A percentile compares a stretch with the other conserved stretches of the same genome.
These are phyloP conservation scores for Steromphala cineraria DNA, from an alignment of 2,888 invertebrate species.

Conservation along the genomic window DNA sequence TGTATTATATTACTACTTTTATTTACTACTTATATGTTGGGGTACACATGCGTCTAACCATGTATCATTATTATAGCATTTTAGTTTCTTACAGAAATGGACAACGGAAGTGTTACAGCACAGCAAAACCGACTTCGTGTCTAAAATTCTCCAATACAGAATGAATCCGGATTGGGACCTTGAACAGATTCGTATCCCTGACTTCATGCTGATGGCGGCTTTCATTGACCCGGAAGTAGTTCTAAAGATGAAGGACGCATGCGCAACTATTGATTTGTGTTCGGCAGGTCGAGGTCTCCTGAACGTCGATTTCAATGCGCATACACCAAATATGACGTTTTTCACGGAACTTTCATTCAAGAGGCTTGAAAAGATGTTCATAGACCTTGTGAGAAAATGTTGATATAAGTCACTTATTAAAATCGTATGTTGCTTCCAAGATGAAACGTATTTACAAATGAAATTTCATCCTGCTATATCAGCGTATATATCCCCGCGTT, in stretches of 20 bases:
- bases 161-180: neutral
- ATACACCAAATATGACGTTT: neutral
- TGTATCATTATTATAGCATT: neutral
- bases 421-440: too few species aligned
- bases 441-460: too few species aligned
- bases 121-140: neutral
- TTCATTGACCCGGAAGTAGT: neutral
- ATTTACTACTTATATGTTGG: conserved; percentile 3
- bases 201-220: neutral
- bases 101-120: neutral
- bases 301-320: neutral
- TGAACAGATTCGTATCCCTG: neutral
- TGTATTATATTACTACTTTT: too few species aligned
- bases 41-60: neutral
- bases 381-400: neutral
- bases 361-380: neutral
- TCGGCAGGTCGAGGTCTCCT: neutral
- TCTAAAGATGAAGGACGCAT: neutral
- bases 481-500: too few species aligned
- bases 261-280: neutral
- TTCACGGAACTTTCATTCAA: neutral
- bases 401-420: too few species aligned
- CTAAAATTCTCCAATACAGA: neutral
- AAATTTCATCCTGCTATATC: too few species aligned
- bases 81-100: neutral